phyloP scores from a whole-genome alignment of 2,113 vertebrate species.

The Catharus bicknelli region DNA sequence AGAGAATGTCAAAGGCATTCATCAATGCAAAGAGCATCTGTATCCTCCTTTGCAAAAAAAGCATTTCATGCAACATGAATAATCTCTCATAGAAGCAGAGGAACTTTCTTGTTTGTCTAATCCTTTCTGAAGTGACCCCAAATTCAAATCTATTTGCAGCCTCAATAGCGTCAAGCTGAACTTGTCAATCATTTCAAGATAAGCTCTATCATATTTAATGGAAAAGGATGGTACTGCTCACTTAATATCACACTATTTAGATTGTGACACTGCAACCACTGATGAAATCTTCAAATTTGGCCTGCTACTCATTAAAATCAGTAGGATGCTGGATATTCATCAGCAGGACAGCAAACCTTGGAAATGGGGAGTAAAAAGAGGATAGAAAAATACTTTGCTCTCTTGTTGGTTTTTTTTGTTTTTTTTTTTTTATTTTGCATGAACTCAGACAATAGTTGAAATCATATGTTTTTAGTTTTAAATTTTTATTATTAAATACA shows the following conservation, averaged over 20 bases:
- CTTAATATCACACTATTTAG: background rate
- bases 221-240: background rate
- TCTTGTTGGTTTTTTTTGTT: background rate
- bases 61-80: background rate
- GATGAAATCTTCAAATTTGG: background rate
- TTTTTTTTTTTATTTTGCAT: background rate
- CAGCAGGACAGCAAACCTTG: background rate
- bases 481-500: background rate
- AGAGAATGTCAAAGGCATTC: background rate
- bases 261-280: background rate
- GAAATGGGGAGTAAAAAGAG: fast-evolving
- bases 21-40: background rate
- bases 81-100: background rate
- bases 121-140: background rate
- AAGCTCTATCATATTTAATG: background rate
- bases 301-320: background rate
- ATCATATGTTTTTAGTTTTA: background rate
- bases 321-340: background rate
- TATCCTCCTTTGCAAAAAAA: background rate
- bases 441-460: background rate
- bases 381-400: background rate
- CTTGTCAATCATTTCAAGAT: background rate
- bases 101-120: background rate
- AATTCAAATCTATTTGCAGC: background rate
- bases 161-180: background rate